Evolutionary conservation across 2,797 vertebrate genomes (phyloP).

Genomic region (Gymnothorax javanicus): DNA sequence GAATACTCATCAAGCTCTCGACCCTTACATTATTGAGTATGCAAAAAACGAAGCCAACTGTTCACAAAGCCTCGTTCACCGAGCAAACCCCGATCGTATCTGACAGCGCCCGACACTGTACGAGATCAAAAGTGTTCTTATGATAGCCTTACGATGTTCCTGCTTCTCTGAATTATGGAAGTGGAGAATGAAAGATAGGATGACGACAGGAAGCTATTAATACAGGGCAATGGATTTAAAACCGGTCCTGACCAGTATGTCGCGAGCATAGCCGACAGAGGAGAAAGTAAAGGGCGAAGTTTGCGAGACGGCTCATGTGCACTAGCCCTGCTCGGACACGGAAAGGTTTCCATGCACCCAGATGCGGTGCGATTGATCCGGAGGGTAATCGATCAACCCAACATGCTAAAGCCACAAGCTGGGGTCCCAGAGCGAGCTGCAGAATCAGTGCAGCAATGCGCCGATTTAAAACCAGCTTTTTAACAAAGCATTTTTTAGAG

Average conservation of each 20-base stretch:
- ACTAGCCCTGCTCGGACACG: neutral
- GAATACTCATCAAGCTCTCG: neutral
- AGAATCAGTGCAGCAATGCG: neutral
- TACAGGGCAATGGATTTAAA: neutral
- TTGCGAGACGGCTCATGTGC: neutral
- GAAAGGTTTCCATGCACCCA: neutral
- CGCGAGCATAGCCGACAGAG: neutral
- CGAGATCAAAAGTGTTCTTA: neutral
- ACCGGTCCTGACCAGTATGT: neutral
- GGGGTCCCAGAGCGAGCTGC: neutral
- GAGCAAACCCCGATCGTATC: neutral
- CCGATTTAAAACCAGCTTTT: neutral
- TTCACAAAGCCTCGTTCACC: neutral
- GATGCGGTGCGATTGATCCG: slow-evolving; percentile 2
- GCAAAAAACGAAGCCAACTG: neutral
- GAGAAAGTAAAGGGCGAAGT: neutral
- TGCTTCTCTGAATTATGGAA: neutral
- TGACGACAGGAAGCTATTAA: neutral
- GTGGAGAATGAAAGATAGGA: neutral
- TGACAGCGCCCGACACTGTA: neutral
- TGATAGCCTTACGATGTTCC: slow-evolving; percentile 2
- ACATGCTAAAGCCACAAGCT: slow-evolving; percentile 14
- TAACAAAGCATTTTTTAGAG: neutral
- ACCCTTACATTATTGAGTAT: neutral
- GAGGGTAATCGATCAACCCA: neutral